These are phyloP conservation scores for Sigmodon hispidus DNA, from an alignment of 2,113 vertebrate genomes.

Conservation along the genomic window DNA sequence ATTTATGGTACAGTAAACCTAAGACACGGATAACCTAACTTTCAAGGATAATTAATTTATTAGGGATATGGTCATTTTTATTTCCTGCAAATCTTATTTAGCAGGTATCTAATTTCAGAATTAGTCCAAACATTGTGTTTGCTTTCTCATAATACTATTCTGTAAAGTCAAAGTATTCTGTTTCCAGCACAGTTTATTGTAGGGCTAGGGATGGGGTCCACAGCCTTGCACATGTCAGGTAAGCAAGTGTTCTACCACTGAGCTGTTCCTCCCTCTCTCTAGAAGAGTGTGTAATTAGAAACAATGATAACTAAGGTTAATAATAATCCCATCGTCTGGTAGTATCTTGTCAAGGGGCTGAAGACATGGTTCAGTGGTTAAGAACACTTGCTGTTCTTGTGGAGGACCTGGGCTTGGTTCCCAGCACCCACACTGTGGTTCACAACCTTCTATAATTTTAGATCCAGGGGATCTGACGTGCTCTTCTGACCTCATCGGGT, in stretches of 20 bases:
- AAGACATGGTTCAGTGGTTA: neutral
- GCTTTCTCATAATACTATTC: conserved; percentile 14
- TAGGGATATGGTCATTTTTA: conserved; percentile 2
- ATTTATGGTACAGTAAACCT: neutral
- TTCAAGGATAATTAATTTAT: neutral
- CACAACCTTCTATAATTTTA: neutral
- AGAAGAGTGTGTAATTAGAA: neutral
- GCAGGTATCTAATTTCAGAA: conserved; percentile 20
- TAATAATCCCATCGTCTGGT: conserved; percentile 33
- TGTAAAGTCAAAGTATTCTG: conserved; percentile 4
- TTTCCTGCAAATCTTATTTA: conserved; percentile 52
- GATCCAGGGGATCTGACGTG: neutral
- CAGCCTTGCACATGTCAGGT: neutral
- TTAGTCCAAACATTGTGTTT: neutral
- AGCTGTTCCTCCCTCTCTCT: neutral
- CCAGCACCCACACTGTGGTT: neutral
- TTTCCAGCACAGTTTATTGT: neutral
- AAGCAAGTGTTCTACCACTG: neutral
- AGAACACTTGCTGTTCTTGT: neutral
- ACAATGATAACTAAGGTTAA: neutral
- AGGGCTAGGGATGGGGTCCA: neutral
- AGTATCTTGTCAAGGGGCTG: neutral
- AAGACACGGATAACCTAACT: neutral
- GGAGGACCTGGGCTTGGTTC: neutral
- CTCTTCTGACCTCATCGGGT: neutral